Percentiles rank a stretch among this genome's conserved stretches.
Evolutionary conservation across 1,140 invertebrate genomes (phyloP).

Genomic region (Vollenhovia emeryi): DNA sequence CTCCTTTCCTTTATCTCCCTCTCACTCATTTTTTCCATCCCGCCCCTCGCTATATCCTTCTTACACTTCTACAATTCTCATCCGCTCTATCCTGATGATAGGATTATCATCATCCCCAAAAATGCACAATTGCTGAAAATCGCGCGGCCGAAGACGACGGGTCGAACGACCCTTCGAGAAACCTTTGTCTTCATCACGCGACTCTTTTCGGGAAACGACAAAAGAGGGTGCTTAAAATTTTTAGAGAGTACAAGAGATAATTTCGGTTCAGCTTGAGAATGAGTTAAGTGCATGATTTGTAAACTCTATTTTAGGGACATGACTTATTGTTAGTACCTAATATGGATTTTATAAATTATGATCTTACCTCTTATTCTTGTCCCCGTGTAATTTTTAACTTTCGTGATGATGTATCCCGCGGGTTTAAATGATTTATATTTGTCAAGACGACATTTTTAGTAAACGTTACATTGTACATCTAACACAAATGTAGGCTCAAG

Average conservation of each 20-base stretch:
- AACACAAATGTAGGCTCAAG: neutral
- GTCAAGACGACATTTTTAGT: neutral
- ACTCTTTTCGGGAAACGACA: neutral
- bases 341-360: neutral
- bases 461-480: neutral
- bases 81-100: neutral
- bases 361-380: neutral
- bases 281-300: neutral
- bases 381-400: neutral
- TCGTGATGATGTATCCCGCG: neutral
- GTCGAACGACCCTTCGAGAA: neutral
- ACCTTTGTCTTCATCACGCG: neutral
- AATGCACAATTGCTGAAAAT: constrained; percentile 8
- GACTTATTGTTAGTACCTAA: too few relatives aligned
- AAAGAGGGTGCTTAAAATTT: neutral
- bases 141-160: neutral
- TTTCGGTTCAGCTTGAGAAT: neutral
- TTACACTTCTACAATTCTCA: neutral
- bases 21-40: constrained; percentile 30
- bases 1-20: constrained; percentile 45
- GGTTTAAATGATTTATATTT: neutral
- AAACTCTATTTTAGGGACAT: neutral
- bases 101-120: constrained; percentile 29
- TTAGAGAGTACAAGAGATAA: neutral
- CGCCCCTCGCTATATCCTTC: constrained; percentile 22